Evolutionary conservation across 2,113 vertebrate genomes (phyloP).

Genomic region (Upupa epops): DNA sequence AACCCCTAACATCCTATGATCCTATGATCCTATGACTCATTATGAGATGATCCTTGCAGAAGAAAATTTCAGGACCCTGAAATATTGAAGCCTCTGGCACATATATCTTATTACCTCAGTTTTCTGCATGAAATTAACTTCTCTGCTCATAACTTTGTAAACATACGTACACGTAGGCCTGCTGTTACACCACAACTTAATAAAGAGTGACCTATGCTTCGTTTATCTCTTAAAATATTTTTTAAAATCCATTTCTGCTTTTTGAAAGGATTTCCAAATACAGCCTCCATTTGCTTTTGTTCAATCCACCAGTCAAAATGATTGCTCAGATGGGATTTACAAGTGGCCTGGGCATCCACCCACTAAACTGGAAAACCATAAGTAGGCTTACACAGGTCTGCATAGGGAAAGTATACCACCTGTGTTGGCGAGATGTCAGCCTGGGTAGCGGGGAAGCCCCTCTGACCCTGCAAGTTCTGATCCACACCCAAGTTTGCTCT

Average conservation of each 20-base stretch:
- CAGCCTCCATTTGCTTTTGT: background rate
- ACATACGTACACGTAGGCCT: background rate
- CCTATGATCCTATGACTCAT: no score
- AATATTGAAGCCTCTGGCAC: background rate
- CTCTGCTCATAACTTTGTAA: background rate
- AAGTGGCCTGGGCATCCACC: no score
- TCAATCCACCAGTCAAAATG: no score
- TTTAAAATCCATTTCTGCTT: background rate
- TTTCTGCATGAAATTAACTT: background rate
- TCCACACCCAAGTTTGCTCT: fast-evolving
- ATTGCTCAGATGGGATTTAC: no score
- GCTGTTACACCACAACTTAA: background rate
- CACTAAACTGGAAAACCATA: background rate
- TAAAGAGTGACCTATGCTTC: fast-evolving
- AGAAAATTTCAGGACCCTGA: background rate
- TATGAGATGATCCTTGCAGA: background rate
- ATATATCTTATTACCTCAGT: background rate
- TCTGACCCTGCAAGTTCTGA: background rate
- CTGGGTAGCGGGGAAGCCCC: background rate
- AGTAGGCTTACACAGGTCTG: background rate
- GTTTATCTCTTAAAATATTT: background rate
- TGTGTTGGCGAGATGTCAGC: background rate
- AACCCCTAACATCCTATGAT: no score
- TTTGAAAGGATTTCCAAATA: background rate
- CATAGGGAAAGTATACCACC: background rate